Percentiles rank a stretch among this genome's conserved stretches.
These are phyloP conservation scores for Botia kubotai DNA, from an alignment of 2,797 vertebrate species.

Conservation along the genomic window DNA sequence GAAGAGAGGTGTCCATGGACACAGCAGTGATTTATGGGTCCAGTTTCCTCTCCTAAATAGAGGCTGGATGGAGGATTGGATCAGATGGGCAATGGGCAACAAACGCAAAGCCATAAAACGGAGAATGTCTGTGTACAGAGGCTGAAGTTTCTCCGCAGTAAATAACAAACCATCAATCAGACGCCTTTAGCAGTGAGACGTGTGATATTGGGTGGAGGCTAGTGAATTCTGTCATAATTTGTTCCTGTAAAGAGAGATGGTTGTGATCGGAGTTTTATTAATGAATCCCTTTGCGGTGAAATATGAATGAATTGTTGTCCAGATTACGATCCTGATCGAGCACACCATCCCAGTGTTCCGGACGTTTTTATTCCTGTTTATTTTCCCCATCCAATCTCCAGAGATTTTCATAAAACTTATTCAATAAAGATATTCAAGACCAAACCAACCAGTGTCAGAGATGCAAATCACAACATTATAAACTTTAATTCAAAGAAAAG, in stretches of 20 bases:
- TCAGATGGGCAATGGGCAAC: conserved; percentile 45
- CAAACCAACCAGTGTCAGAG: no score
- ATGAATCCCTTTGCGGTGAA: conserved; percentile 19
- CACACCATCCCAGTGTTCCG: not conserved
- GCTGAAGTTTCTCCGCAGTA: conserved; percentile 49
- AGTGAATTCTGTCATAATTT: conserved; percentile 43
- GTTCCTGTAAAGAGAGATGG: conserved; percentile 14
- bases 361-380: not conserved
- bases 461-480: no score
- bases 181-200: conserved; percentile 17
- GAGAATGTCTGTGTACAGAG: conserved; percentile 43
- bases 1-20: conserved; percentile 47
- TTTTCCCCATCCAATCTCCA: not conserved
- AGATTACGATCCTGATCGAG: conserved; percentile 9
- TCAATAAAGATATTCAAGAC: no score
- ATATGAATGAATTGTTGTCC: conserved; percentile 1
- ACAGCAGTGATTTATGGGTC: conserved; percentile 55
- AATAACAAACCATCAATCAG: conserved; percentile 52
- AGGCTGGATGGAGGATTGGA: conserved; percentile 45
- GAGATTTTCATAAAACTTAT: no score
- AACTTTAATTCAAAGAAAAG: no score
- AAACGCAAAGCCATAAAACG: conserved; percentile 42
- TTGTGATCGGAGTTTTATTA: conserved; percentile 33
- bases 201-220: conserved; percentile 24
- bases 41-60: conserved; percentile 52